Evolutionary conservation across 2,888 invertebrate species (phyloP).

Genomic region (Drosophila neoperkinsi): DNA sequence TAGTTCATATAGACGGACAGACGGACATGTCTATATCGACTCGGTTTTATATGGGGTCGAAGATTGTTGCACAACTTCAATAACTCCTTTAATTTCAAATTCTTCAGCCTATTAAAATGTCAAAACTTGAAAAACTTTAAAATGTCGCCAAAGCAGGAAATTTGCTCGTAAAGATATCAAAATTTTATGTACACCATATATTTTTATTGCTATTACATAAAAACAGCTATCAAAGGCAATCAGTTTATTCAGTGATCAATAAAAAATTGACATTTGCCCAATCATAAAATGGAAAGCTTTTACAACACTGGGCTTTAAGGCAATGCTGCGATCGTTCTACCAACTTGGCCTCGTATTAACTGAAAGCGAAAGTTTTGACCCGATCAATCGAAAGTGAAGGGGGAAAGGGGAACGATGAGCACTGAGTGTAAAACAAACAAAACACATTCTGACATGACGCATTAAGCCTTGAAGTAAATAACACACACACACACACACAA

Average conservation of each 20-base stretch:
- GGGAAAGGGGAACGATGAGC: neutral
- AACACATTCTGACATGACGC: neutral
- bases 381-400: constrained; percentile 4
- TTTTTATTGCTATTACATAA: neutral
- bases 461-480: constrained; percentile 6
- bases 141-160: neutral
- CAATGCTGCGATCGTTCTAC: constrained; percentile 9
- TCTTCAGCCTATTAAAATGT: neutral
- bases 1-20: neutral
- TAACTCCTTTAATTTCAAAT: neutral
- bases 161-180: neutral
- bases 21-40: neutral
- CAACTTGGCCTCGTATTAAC: constrained; percentile 2
- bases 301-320: neutral
- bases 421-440: neutral
- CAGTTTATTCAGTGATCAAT: neutral
- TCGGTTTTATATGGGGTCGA: neutral
- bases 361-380: constrained; percentile 21
- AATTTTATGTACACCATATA: neutral
- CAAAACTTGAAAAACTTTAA: neutral
- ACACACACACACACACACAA: neutral
- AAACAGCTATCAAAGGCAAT: neutral
- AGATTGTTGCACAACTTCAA: neutral
- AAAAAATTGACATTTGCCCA: neutral
- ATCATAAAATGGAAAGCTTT: neutral